Base-by-base conservation (phyloP, 1,140 invertebrate species). In the Brachionus koreanus region DNA sequence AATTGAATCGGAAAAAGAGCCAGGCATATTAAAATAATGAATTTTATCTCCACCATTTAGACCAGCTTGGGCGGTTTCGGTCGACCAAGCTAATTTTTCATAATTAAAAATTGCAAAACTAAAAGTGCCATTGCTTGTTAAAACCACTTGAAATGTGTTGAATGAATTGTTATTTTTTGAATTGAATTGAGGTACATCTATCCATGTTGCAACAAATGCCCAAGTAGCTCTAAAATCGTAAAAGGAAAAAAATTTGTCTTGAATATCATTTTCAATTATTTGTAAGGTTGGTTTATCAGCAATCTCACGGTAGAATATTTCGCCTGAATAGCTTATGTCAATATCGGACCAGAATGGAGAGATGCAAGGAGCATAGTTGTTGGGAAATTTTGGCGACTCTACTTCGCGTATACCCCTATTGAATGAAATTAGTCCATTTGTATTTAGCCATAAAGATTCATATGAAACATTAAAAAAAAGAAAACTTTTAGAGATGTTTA, bases 31-130 rank as follows among this genome's bases (percentile, higher is more conserved):
- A 39, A 69, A 69, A 16, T 19, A 69, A 37, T 39, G 13, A 16
- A 3, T 69, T 39, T 19, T 19, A 39, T 69, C 65, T 6, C 65
- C 65, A 1, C 13, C 29, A 69, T 69, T 69, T 2, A 69, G 37
- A 10, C 65, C 65, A 9, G 35, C 29, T 69, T 69, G 65, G 37
- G 65, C 37, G n/a, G 6, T 37, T 39, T 37, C 33, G 4, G 19
- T n/a, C 3, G 52, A 57, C 82, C 82, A 83, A 6, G 3, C 13
- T n/a, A 83, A 23, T 25, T n/a, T 25, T 29, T 74, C 82, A 61
- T 83, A 83, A 29, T 83, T 83, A 61, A 83, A 79, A 49, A 83
- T 77, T 12, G 61, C 42, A 46, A 83, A 83, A 12, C 74, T 79
- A 1, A 19, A 2, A 1, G 5, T 42, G 7, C 69, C 52, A 57